These are phyloP conservation scores for Gallinago stenura DNA, from an alignment of 2,797 vertebrate genomes.

Conservation along the genomic window DNA sequence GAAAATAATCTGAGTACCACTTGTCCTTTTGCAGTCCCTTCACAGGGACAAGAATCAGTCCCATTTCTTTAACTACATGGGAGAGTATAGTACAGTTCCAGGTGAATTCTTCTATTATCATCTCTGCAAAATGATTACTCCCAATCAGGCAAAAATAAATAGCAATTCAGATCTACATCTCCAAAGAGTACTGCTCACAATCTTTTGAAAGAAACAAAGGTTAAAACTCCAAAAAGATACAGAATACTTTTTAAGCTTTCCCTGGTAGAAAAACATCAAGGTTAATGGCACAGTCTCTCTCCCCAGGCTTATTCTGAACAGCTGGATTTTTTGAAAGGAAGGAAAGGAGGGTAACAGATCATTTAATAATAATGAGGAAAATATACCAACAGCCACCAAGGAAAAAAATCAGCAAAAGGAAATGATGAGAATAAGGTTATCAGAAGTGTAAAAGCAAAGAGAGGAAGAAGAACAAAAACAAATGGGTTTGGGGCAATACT, in stretches of 20 bases:
- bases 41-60: background rate
- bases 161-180: background rate
- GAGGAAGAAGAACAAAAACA: background rate
- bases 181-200: background rate
- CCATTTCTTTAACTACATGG: background rate
- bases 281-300: background rate
- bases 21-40: background rate
- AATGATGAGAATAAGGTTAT: background rate
- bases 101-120: background rate
- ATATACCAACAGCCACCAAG: background rate
- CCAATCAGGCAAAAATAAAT: background rate
- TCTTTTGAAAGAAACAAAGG: background rate
- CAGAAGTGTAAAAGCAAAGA: background rate
- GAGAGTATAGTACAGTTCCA: background rate
- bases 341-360: background rate
- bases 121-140: background rate
- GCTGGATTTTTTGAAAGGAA: background rate
- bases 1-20: background rate
- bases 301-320: background rate
- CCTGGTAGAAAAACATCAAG: background rate
- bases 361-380: background rate
- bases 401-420: background rate
- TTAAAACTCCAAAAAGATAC: background rate
- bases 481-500: background rate
- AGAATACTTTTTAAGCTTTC: background rate